Base-by-base conservation (phyloP, 2,797 vertebrate species). In the Emydoidea blandingii region DNA sequence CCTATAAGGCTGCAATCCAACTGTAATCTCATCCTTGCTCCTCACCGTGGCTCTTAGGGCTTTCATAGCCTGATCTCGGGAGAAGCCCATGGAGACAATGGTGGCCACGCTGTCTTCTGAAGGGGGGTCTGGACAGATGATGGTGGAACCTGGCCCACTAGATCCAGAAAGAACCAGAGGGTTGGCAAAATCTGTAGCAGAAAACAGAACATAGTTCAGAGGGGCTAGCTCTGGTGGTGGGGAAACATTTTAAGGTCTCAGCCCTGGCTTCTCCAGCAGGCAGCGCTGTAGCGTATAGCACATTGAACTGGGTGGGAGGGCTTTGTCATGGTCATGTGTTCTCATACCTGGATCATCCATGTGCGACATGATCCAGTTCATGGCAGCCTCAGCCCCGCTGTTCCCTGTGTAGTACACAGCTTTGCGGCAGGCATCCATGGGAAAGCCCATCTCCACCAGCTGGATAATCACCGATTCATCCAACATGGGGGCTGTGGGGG, bases 321-420 rank as follows among this genome's bases (percentile, higher is more conserved):
- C 19, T 79, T 80, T n/a, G 7, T 10, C 10, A 1, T 0, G 2
- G 72, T 82, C 65, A 44, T 0, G 18, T 3, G 34, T 59, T 27
- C 41, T 95, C 98, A 29, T 98, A 99, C 99, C 99, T 98, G 99
- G 99, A 98, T 99, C 99, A 0, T 99, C 99, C 99, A 99, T 99
- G 92, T 99, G 99, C 6, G 99, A 98, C 99, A 99, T 99, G 96
- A 99, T 99, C 99, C 99, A 99, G 96, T 99, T 99, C 99, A 99
- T 99, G 98, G 99, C 99, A 1, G 99, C 98, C 95, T 99, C 99
- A 0, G 99, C 99, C 91, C 99, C 99, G 16, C 99, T 99, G 97
- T 99, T 99, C 80, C 99, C 99, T 0, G 99, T 99, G 97, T 99
- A 99, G 96, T 99, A 99, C 74, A 99, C 99, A 0, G 99, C 99